Conservation (phyloP, 2,797 vertebrate species). For the Champsocephalus gunnari region DNA sequence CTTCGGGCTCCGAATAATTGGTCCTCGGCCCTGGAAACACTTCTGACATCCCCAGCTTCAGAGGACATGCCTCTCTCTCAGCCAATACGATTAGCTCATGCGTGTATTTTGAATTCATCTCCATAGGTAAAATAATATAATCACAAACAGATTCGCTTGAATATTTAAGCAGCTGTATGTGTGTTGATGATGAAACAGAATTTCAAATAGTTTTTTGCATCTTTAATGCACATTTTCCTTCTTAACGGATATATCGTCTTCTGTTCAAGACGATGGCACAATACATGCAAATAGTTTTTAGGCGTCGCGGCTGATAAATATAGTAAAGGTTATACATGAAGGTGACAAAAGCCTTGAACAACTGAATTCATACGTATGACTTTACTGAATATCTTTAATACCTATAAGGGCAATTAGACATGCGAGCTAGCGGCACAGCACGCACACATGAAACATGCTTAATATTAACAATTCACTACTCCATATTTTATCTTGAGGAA, state of each 20-base stretch:
- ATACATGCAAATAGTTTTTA: not conserved
- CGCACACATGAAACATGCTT: not conserved
- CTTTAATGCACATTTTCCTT: conserved; percentile 10
- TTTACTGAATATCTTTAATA: not conserved
- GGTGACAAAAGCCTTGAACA: not conserved
- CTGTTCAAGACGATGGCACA: conserved; percentile 11
- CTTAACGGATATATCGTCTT: conserved; percentile 3
- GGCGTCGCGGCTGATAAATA: not conserved
- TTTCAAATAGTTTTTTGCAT: conserved; percentile 12
- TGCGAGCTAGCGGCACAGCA: not conserved
- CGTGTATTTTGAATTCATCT: conserved; percentile 73
- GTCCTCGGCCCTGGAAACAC: conserved; percentile 77
- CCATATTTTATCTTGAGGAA: conserved; percentile 11
- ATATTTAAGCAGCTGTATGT: conserved; percentile 34
- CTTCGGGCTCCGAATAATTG: conserved; percentile 80
- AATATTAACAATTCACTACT: conserved; percentile 7
- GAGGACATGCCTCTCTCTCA: conserved; percentile 59
- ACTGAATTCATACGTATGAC: not conserved
- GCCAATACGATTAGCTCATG: conserved; percentile 62
- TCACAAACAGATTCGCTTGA: conserved; percentile 43
- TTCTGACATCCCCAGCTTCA: conserved; percentile 74
- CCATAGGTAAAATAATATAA: conserved; percentile 68
- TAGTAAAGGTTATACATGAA: not conserved
- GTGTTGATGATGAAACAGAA: conserved; percentile 17
- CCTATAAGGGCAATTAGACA: not conserved